A percentile compares a stretch with the other conserved stretches of the same genome.
Evolutionary conservation across 2,113 vertebrate genomes (phyloP).

Genomic region (Fulica atra): DNA sequence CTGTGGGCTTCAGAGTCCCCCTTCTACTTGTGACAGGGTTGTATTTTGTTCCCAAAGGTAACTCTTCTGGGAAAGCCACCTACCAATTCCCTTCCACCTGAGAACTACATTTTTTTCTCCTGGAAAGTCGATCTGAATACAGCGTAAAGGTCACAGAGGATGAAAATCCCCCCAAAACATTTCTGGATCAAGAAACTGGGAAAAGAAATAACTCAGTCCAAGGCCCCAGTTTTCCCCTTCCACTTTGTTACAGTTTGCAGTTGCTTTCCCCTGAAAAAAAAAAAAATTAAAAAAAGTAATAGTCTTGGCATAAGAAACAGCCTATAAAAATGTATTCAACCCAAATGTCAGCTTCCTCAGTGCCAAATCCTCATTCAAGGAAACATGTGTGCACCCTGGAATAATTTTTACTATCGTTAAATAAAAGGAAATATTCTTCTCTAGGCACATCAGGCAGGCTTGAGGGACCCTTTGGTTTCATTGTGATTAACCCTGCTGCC

Average conservation of each 20-base stretch:
- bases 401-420: not conserved
- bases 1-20: not conserved
- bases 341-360: not conserved
- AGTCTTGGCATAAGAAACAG: not conserved
- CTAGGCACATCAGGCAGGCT: not conserved
- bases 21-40: not conserved
- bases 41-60: not conserved
- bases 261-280: not conserved
- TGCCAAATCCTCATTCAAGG: constrained; percentile 22
- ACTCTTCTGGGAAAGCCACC: not conserved
- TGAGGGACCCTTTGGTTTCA: not conserved
- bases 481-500: not conserved
- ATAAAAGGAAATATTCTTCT: not conserved
- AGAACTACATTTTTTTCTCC: not conserved
- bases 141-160: not conserved
- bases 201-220: not conserved
- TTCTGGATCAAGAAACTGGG: not conserved
- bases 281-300: constrained; percentile 5
- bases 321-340: constrained; percentile 7
- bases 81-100: not conserved
- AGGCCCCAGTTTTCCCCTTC: not conserved
- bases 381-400: not conserved
- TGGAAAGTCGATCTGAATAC: not conserved
- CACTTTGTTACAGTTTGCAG: not conserved
- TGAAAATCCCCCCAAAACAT: not conserved